A percentile compares a stretch with the other conserved stretches of the same genome.
Evolutionary conservation across 2,888 invertebrate species (phyloP).

Genomic region (Eupithecia inturbata): DNA sequence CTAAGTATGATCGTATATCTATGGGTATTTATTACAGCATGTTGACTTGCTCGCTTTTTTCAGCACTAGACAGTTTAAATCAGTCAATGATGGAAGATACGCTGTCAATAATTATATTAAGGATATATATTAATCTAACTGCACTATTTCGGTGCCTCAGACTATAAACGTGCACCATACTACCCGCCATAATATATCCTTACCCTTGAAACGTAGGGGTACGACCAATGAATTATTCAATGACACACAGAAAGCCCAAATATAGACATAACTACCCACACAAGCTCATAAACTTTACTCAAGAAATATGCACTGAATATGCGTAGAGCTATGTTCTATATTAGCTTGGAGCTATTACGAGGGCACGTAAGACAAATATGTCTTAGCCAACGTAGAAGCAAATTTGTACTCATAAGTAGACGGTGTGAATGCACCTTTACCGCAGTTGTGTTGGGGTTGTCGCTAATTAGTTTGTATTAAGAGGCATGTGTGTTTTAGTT

Average conservation of each 20-base stretch:
- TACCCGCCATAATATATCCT: slow-evolving; percentile 70
- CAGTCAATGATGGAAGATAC: neutral
- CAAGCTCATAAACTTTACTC: slow-evolving; percentile 58
- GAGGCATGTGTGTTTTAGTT: slow-evolving; percentile 51
- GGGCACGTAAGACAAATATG: slow-evolving; percentile 79
- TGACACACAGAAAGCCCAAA: slow-evolving; percentile 81
- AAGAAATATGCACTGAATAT: slow-evolving; percentile 67
- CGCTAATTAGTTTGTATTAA: slow-evolving; percentile 66
- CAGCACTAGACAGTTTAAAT: neutral
- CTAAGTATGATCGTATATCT: neutral
- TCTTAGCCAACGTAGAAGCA: slow-evolving; percentile 74
- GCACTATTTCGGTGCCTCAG: slow-evolving; percentile 32
- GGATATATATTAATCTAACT: no score
- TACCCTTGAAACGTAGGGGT: slow-evolving; percentile 82
- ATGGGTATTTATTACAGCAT: neutral
- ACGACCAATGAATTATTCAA: slow-evolving; percentile 83
- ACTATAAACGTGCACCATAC: slow-evolving; percentile 59
- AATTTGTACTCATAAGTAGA: slow-evolving; percentile 79
- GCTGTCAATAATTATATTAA: neutral
- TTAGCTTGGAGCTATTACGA: slow-evolving; percentile 67
- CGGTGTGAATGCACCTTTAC: slow-evolving; percentile 77
- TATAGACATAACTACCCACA: slow-evolving; percentile 77
- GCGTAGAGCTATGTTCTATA: slow-evolving; percentile 65
- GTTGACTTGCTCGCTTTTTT: neutral
- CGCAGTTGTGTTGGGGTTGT: slow-evolving; percentile 64